Percentiles rank a stretch among this genome's conserved stretches.
Evolutionary conservation across 2,888 invertebrate genomes (phyloP).

Genomic region (Drosophila antonietae): DNA sequence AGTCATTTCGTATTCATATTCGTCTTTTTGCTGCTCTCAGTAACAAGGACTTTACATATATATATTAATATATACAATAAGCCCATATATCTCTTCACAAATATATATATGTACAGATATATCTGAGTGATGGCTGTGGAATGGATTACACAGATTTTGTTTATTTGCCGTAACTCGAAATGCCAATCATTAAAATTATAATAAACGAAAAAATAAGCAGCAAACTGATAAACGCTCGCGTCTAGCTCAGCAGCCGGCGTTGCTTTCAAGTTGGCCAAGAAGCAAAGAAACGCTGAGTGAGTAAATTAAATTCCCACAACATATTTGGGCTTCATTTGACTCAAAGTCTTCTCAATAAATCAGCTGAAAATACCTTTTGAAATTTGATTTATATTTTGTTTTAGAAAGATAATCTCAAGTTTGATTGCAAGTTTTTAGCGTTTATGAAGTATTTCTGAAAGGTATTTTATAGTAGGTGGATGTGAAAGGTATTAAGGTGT

Average conservation of each 20-base stretch:
- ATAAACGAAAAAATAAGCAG: conserved; percentile 25
- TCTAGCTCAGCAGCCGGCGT: neutral
- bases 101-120: conserved; percentile 8
- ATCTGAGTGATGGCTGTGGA: conserved; percentile 37
- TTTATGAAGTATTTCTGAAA: neutral
- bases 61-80: conserved; percentile 13
- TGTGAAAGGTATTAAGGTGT: neutral
- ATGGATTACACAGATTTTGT: conserved; percentile 37
- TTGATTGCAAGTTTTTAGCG: neutral
- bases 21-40: neutral
- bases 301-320: neutral
- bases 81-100: neutral
- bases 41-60: conserved; percentile 41
- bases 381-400: neutral
- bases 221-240: neutral
- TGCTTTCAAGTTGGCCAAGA: neutral
- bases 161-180: conserved; percentile 27
- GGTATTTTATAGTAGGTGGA: neutral
- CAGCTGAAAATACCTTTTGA: too few species aligned
- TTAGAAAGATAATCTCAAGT: neutral
- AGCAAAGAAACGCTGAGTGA: neutral
- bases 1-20: conserved; percentile 17
- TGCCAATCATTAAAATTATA: conserved; percentile 17
- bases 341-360: neutral
- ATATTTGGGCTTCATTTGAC: neutral